phyloP scores from a whole-genome alignment of 2,113 vertebrate genomes.

The Progne subis region DNA sequence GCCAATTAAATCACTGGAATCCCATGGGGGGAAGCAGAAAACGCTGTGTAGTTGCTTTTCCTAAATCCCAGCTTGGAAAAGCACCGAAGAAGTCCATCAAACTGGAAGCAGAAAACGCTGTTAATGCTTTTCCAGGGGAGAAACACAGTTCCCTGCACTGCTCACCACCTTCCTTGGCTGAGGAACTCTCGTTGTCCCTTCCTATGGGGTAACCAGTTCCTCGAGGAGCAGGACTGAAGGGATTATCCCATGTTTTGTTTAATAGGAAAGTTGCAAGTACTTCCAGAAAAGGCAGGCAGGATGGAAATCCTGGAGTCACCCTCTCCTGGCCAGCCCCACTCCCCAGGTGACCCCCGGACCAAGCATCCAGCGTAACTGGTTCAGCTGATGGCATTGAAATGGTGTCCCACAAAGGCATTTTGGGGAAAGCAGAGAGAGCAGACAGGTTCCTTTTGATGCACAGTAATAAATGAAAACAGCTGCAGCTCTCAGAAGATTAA shows the following conservation, averaged over 20 bases:
- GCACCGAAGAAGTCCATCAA: not conserved
- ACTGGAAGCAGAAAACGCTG: not conserved
- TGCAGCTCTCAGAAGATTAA: constrained; percentile 40
- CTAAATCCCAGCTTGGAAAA: constrained; percentile 47
- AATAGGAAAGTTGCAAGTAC: not conserved
- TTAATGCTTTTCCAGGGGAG: not conserved
- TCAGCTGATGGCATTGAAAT: not conserved
- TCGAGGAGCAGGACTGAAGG: not conserved
- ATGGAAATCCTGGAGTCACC: not conserved
- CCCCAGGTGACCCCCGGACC: not conserved
- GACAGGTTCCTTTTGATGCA: not conserved
- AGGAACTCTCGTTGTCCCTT: not conserved
- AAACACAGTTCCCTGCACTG: not conserved
- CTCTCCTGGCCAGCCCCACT: not conserved
- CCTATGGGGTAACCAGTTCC: not conserved
- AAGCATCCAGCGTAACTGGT: accelerated
- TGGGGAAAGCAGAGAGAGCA: not conserved
- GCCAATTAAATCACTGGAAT: constrained; percentile 18
- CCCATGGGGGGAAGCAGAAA: constrained; percentile 17
- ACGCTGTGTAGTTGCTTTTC: not conserved
- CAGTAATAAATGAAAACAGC: constrained; percentile 13
- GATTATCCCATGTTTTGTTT: not conserved
- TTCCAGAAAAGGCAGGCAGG: not conserved
- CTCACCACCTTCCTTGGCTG: not conserved
- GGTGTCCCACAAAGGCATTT: not conserved